Evolutionary conservation across 1,140 invertebrate genomes (phyloP).

Genomic region (Watersipora subatra): DNA sequence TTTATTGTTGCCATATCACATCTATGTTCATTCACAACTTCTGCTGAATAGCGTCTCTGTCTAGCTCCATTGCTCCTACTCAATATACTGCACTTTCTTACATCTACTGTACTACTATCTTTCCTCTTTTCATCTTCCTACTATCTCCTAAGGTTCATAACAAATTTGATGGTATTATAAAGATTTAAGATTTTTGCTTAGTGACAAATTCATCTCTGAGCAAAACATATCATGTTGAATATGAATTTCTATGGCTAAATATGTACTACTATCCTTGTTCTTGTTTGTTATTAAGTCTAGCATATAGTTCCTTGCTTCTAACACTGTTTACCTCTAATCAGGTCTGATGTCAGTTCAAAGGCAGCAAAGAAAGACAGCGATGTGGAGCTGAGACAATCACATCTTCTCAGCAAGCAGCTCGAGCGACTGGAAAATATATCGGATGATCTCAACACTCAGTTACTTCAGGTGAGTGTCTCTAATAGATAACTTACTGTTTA

Average conservation of each 20-base stretch:
- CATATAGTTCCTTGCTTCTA: background rate
- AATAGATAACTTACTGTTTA: too few relatives aligned
- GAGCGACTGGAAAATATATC: background rate
- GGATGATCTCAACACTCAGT: background rate
- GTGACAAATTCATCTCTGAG: too few relatives aligned
- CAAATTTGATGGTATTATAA: too few relatives aligned
- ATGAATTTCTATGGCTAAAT: background rate
- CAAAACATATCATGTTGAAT: background rate
- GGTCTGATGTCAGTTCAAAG: background rate
- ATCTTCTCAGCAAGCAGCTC: background rate
- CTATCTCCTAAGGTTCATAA: too few relatives aligned
- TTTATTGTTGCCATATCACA: background rate
- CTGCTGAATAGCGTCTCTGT: too few relatives aligned
- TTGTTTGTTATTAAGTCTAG: background rate
- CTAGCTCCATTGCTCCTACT: too few relatives aligned
- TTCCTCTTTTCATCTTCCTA: too few relatives aligned
- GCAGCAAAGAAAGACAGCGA: background rate
- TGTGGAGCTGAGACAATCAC: background rate
- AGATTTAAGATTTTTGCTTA: too few relatives aligned
- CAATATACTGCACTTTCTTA: too few relatives aligned
- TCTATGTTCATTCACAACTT: background rate
- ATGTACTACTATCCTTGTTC: background rate
- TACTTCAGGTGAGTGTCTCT: background rate
- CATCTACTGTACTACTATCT: too few relatives aligned
- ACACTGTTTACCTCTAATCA: background rate